Conservation (phyloP, 2,113 vertebrate species). For the Oncorhynchus kisutch region DNA sequence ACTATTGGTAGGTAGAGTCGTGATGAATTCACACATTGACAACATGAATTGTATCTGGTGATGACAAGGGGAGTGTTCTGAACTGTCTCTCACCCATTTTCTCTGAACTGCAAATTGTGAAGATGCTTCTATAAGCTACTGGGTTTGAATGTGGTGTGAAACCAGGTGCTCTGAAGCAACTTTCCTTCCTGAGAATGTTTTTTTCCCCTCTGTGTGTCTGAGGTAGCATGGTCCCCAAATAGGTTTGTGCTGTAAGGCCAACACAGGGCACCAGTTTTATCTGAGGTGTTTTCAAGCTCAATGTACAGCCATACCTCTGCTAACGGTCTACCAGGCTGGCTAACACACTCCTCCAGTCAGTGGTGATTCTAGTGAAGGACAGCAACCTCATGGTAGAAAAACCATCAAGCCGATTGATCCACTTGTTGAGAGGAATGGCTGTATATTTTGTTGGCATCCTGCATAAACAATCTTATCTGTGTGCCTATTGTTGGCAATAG, state of each 20-base stretch:
- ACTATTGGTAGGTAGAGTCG: background rate
- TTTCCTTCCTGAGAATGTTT: background rate
- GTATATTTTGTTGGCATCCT: slow-evolving; percentile 13
- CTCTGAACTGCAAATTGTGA: background rate
- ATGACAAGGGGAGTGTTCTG: background rate
- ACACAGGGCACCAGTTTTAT: background rate
- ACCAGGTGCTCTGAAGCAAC: background rate
- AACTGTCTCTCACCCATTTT: background rate
- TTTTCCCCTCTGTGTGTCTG: background rate
- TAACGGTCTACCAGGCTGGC: background rate
- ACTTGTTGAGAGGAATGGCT: slow-evolving; percentile 39
- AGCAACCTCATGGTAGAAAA: background rate
- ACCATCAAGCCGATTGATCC: background rate
- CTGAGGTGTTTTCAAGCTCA: slow-evolving; percentile 2
- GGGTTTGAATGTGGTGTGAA: slow-evolving; percentile 1
- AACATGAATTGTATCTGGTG: background rate
- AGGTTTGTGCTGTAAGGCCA: background rate
- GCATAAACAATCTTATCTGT: slow-evolving; percentile 4
- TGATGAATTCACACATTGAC: background rate
- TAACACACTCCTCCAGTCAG: background rate
- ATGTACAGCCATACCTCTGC: slow-evolving; percentile 47
- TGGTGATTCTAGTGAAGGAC: background rate
- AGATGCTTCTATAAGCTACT: background rate
- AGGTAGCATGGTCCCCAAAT: background rate
- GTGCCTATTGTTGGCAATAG: background rate